Percentiles rank a stretch among this genome's conserved stretches.
These are phyloP conservation scores for Lepidostoma basale DNA, from an alignment of 1,140 invertebrate species.

Conservation along the genomic window DNA sequence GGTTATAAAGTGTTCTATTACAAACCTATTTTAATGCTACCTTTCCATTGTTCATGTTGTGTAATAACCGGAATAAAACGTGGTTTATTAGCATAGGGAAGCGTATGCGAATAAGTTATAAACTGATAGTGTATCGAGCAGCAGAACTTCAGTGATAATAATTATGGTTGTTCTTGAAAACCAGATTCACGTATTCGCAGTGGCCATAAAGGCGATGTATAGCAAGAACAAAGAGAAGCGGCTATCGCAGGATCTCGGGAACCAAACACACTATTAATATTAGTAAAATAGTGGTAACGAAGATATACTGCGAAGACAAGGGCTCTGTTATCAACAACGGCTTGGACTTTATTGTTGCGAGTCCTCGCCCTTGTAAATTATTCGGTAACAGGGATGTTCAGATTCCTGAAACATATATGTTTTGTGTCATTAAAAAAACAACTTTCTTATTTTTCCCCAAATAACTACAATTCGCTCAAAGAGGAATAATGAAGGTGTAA, in stretches of 20 bases:
- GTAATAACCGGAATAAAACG: no score
- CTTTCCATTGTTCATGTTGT: no score
- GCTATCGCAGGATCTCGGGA: conserved; percentile 5
- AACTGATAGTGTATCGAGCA: neutral
- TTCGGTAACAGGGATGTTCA: neutral
- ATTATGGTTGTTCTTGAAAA: neutral
- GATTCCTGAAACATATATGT: no score
- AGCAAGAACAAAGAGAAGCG: conserved; percentile 9
- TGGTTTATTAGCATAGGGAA: no score
- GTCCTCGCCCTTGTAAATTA: conserved; percentile 14
- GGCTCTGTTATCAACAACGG: conserved; percentile 21
- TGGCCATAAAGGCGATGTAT: conserved; percentile 16
- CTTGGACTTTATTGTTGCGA: conserved; percentile 23
- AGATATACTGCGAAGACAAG: neutral
- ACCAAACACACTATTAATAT: conserved; percentile 23
- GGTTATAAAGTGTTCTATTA: no score
- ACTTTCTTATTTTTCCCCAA: no score
- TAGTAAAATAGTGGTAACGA: conserved; percentile 9
- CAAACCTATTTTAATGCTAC: no score
- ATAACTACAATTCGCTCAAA: no score
- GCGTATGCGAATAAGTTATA: neutral
- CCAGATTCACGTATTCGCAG: neutral
- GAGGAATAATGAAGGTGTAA: no score
- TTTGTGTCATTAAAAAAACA: no score
- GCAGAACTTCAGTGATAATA: neutral